Evolutionary conservation across 2,888 invertebrate species (phyloP).

Genomic region (Eubasilissa splendida): DNA sequence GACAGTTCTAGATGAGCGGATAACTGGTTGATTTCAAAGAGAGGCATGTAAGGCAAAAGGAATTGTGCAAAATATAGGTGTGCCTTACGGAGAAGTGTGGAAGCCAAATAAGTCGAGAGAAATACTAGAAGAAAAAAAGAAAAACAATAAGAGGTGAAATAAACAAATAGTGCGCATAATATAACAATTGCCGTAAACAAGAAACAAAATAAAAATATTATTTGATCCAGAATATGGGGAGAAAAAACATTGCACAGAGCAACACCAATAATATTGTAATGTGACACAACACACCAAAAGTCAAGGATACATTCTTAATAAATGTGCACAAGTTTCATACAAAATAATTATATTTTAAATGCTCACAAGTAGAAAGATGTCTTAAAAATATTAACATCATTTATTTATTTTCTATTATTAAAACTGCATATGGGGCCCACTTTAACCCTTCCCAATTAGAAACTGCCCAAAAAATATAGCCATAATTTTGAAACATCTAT

Average conservation of each 20-base stretch:
- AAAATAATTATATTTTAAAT: too few species aligned
- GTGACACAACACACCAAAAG: not conserved
- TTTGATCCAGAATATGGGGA: not conserved
- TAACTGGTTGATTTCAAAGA: not conserved
- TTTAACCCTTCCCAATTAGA: too few species aligned
- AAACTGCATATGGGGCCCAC: too few species aligned
- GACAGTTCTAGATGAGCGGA: too few species aligned
- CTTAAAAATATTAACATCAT: too few species aligned
- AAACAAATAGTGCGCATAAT: constrained; percentile 20
- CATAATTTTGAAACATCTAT: too few species aligned
- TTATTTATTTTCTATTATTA: too few species aligned
- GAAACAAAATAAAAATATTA: not conserved
- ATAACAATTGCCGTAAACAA: not conserved
- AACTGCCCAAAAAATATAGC: too few species aligned
- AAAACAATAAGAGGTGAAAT: constrained; percentile 50
- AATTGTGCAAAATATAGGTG: constrained; percentile 57
- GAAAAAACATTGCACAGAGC: not conserved
- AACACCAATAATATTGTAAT: not conserved
- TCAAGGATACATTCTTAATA: too few species aligned
- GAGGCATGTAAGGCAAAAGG: constrained; percentile 1
- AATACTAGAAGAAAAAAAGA: constrained; percentile 68
- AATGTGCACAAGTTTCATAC: too few species aligned
- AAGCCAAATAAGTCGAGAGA: constrained; percentile 73
- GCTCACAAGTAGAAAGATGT: too few species aligned
- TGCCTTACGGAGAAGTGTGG: constrained; percentile 72